Conservation (phyloP, 2,888 invertebrate genomes). For the Notocelia uddmanniana region DNA sequence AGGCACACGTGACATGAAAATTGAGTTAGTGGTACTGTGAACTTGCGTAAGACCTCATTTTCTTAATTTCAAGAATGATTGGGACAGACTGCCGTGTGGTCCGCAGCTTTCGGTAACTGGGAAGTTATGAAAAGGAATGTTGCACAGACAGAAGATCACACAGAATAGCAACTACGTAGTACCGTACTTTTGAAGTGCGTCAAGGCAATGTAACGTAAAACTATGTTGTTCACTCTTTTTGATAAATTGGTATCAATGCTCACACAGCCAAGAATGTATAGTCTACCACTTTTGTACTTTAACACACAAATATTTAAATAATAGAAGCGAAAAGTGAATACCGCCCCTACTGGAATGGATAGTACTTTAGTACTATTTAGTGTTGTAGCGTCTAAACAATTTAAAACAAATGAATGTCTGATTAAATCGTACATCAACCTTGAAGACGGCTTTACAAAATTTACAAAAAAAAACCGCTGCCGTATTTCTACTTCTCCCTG, state of each 20-base stretch:
- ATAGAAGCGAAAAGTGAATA: no score
- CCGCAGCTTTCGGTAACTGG: conserved; percentile 6
- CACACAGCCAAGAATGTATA: no score
- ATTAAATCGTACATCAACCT: conserved; percentile 18
- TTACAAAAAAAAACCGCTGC: conserved; percentile 23
- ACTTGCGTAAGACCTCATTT: conserved; percentile 38
- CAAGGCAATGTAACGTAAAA: background rate
- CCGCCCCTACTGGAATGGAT: conserved; percentile 8
- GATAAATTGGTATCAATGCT: background rate
- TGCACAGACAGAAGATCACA: conserved; percentile 7
- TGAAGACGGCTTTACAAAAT: conserved; percentile 19
- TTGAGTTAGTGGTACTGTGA: conserved; percentile 47
- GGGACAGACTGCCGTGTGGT: conserved; percentile 26
- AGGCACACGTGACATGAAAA: conserved; percentile 67
- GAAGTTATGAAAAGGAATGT: conserved; percentile 11
- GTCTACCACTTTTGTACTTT: no score
- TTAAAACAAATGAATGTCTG: conserved; percentile 16
- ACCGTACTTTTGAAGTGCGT: background rate
- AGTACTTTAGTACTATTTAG: no score
- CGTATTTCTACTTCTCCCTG: conserved; percentile 18
- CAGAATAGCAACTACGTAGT: background rate
- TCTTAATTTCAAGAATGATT: conserved; percentile 37
- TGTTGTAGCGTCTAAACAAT: conserved; percentile 13
- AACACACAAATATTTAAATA: no score
- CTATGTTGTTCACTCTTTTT: background rate